Percentiles rank a stretch among this genome's conserved stretches.
Conservation (phyloP, 2,888 invertebrate species). For the Venustoraphidia nigricollis region DNA sequence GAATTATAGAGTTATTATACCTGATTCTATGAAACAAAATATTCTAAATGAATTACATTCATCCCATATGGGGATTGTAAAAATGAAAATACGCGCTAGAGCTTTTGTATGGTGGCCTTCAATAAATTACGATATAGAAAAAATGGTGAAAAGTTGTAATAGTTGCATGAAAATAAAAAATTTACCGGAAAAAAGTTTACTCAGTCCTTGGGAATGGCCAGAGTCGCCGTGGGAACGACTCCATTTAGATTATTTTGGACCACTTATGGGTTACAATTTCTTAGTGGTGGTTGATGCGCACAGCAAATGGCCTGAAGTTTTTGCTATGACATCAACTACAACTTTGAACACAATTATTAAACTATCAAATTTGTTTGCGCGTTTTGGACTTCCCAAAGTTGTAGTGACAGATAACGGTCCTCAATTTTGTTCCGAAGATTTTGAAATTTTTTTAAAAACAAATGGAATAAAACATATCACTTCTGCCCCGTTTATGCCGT, state of each 20-base stretch:
- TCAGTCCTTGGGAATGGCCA: too few species aligned
- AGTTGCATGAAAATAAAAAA: too few species aligned
- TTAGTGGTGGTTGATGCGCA: slow-evolving; percentile 11
- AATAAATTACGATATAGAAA: too few species aligned
- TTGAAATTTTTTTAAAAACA: slow-evolving; percentile 12
- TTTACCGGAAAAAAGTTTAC: too few species aligned
- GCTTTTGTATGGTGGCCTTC: too few species aligned
- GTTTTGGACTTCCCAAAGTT: slow-evolving; percentile 11
- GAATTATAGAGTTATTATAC: too few species aligned
- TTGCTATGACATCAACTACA: slow-evolving; percentile 9
- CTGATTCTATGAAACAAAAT: too few species aligned
- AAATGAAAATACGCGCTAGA: too few species aligned
- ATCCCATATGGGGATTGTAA: too few species aligned
- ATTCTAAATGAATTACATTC: too few species aligned
- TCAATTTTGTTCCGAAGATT: slow-evolving; percentile 11
- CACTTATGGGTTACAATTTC: slow-evolving; percentile 8
- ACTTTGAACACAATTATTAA: slow-evolving; percentile 8
- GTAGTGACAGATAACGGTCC: slow-evolving; percentile 13
- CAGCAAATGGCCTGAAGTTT: slow-evolving; percentile 14
- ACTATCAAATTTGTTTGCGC: slow-evolving; percentile 10
- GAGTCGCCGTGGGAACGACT: too few species aligned
- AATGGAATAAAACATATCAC: slow-evolving; percentile 14
- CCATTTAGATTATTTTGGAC: slow-evolving; percentile 4
- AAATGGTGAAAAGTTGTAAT: too few species aligned
- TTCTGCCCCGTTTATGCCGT: slow-evolving; percentile 12